phyloP scores from a whole-genome alignment of 1,140 invertebrate species.

The Acyrthosiphon pisum region DNA sequence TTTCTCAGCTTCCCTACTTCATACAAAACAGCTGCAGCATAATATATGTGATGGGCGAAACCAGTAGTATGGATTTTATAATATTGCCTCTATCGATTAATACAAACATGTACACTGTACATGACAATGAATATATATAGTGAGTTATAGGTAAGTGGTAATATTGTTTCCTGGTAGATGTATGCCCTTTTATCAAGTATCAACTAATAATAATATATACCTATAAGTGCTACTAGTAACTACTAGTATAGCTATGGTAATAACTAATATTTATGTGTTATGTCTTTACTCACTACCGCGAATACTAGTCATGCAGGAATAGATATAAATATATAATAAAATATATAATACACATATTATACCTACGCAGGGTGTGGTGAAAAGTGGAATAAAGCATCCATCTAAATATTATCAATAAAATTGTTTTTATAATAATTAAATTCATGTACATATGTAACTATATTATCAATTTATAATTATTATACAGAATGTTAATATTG shows the following conservation, averaged over 20 bases:
- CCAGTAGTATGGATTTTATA: neutral
- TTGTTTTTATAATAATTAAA: neutral
- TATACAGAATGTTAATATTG: neutral
- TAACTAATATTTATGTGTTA: neutral
- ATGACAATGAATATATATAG: neutral
- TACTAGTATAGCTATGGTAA: neutral
- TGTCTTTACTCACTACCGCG: neutral
- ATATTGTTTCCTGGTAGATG: neutral
- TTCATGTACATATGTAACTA: neutral
- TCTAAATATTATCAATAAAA: neutral
- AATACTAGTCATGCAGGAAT: neutral
- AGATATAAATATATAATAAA: neutral
- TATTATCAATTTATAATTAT: neutral
- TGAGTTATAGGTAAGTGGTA: neutral
- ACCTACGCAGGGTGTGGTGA: neutral
- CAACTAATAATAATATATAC: neutral
- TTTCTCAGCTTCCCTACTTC: neutral
- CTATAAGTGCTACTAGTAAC: neutral
- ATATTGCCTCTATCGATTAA: neutral
- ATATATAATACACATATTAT: neutral
- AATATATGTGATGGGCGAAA: neutral
- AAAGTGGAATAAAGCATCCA: neutral
- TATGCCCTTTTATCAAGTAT: constrained; percentile 2
- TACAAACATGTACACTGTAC: neutral
- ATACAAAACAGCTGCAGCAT: neutral